Base-by-base conservation (phyloP, 2,888 invertebrate species). In the Sericinus montela region DNA sequence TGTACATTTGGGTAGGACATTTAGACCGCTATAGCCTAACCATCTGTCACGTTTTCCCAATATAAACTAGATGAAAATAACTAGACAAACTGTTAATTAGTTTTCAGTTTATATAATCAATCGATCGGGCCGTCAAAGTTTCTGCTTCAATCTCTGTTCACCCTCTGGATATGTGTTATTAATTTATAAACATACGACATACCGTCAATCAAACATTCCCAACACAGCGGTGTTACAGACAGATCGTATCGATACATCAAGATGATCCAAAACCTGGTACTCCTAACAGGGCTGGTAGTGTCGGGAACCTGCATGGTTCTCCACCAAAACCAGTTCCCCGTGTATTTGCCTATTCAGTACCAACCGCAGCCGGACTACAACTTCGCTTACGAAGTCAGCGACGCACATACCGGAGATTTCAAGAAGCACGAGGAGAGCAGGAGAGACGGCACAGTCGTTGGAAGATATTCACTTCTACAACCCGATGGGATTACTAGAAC, bases 371-470 rank as follows among this genome's bases (percentile, higher is more conserved):
- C 62, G 1, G 60, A 58, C 45, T 91, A 91, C 68, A 83, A 84
- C 57, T 91, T 88, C 57, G 84, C 88, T 2, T 91, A 91, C 55
- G 86, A 90, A 39, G 89, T 91, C 14, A 89, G 90, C 55, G 90
- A 91, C 52, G 70, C 69, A 1, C 69, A 83, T 15, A 90, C 91
- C 0, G 91, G 91, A 13, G 91, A 91, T 56, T 69, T 85, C 35
- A 91, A 91, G 57, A 87, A 75, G 56, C 91, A 91, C 55, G 82
- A 83, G 0, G 91, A 91, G 60, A 80, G 75, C 46, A 74, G 90
- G 36, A 70, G 79, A 53, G 90, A 90, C 1, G 90, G 90, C 45
- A 76, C 80, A 2, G 90, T 91, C 0, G 70, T 84, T 15, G 91
- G 91, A 23, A 89, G 90, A 53, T 91, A 91, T 63, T 86, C 90